A percentile compares a stretch with the other conserved stretches of the same genome.
Evolutionary conservation across 2,888 invertebrate species (phyloP).

Genomic region (Merodon equestris): DNA sequence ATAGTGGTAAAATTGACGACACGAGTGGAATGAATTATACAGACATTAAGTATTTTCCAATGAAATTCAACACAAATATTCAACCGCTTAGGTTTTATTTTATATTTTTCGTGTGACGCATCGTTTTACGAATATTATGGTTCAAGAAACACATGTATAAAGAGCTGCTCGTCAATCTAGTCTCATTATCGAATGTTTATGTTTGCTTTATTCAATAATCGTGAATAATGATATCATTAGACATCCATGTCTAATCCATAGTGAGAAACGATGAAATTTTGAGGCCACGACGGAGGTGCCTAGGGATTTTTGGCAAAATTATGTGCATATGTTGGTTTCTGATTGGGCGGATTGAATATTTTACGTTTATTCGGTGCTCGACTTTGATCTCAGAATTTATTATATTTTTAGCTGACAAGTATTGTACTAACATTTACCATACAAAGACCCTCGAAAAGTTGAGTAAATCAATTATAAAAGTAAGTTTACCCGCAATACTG

Average conservation of each 20-base stretch:
- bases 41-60: constrained; percentile 29
- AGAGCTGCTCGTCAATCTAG: constrained; percentile 5
- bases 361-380: no score
- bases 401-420: no score
- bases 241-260: constrained; percentile 30
- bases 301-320: constrained; percentile 16
- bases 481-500: no score
- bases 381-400: no score
- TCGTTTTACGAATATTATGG: constrained; percentile 5
- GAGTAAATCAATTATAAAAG: no score
- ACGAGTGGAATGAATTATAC: constrained; percentile 45
- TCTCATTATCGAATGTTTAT: constrained; percentile 15
- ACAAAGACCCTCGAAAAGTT: no score
- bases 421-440: no score
- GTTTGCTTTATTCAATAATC: constrained; percentile 5
- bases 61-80: constrained; percentile 17
- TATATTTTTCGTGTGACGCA: constrained; percentile 5
- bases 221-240: constrained; percentile 32
- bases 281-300: constrained; percentile 12
- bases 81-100: constrained; percentile 3
- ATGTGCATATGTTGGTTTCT: constrained; percentile 24
- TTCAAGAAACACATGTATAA: constrained; percentile 20
- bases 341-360: no score
- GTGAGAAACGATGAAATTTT: constrained; percentile 9
- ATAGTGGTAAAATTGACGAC: constrained; percentile 28